These are phyloP conservation scores for Trissoscelio sp. DNA, from an alignment of 2,888 invertebrate genomes.

Conservation along the genomic window DNA sequence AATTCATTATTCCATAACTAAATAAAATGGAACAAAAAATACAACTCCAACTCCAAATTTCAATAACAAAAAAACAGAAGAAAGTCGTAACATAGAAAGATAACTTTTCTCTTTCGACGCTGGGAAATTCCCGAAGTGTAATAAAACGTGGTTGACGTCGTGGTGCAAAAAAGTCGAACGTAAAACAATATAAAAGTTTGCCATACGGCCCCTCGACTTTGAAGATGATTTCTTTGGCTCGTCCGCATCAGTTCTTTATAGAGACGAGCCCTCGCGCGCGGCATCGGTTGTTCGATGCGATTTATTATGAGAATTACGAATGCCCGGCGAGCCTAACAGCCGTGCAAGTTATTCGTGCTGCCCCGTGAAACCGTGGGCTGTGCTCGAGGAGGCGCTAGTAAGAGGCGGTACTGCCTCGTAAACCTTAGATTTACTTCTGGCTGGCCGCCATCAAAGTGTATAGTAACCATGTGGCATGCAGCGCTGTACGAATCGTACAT, in stretches of 20 bases:
- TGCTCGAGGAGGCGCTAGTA: slow-evolving; percentile 83
- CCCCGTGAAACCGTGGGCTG: slow-evolving; percentile 78
- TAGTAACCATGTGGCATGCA: slow-evolving; percentile 72
- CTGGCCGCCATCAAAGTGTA: slow-evolving; percentile 82
- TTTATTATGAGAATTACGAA: slow-evolving; percentile 83
- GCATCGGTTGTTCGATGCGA: slow-evolving; percentile 75
- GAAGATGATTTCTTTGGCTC: slow-evolving; percentile 59
- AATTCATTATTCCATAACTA: no score
- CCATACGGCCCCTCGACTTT: slow-evolving; percentile 40
- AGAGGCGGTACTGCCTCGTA: slow-evolving; percentile 84
- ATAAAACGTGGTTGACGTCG: slow-evolving; percentile 41
- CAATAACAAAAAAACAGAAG: neutral
- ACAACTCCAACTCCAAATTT: no score
- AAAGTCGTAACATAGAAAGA: no score
- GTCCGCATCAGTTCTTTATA: slow-evolving; percentile 52
- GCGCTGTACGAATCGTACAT: slow-evolving; percentile 64
- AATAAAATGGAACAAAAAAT: no score
- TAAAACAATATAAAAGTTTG: slow-evolving; percentile 51
- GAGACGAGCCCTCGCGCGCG: slow-evolving; percentile 62
- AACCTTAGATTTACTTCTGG: slow-evolving; percentile 84
- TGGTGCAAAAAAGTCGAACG: slow-evolving; percentile 22
- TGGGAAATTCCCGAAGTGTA: slow-evolving; percentile 18
- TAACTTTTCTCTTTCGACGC: neutral
- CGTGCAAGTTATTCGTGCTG: slow-evolving; percentile 71
- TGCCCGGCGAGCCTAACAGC: slow-evolving; percentile 73